Conservation (phyloP, 2,113 vertebrate genomes). For the Oxyura jamaicensis region DNA sequence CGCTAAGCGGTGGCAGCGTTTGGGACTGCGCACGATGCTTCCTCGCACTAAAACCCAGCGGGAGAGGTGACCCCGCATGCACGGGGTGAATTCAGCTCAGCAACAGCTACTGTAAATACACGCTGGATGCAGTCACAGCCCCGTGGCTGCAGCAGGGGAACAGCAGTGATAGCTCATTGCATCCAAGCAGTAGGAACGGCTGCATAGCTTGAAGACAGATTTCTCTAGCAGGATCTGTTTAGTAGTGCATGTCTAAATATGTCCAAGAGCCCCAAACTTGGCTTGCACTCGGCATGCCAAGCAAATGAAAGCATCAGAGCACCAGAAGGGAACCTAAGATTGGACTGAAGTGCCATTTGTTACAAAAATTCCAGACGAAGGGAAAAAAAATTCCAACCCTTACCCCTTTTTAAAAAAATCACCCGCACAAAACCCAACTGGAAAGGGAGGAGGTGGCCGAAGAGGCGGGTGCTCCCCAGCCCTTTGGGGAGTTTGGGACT, state of each 20-base stretch:
- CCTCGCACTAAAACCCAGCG: fast-evolving
- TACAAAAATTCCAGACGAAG: neutral
- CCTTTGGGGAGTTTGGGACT: neutral
- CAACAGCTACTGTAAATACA: neutral
- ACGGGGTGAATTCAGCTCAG: neutral
- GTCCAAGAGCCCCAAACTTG: constrained; percentile 58
- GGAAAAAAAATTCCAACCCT: neutral
- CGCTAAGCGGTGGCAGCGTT: neutral
- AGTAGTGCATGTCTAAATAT: constrained; percentile 60
- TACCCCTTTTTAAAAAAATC: neutral
- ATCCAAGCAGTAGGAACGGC: neutral
- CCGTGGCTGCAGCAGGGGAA: neutral
- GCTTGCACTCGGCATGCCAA: constrained; percentile 32
- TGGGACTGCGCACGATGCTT: neutral
- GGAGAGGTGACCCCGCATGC: neutral
- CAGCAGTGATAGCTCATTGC: neutral
- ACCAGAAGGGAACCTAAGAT: constrained; percentile 21
- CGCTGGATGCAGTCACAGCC: neutral
- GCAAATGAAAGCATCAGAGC: constrained; percentile 47
- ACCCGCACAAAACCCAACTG: neutral
- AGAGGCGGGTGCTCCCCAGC: neutral
- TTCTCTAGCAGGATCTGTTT: constrained; percentile 34
- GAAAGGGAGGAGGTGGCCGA: neutral
- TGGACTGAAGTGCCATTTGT: constrained; percentile 17
- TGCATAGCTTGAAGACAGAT: neutral